Percentiles rank a stretch among this genome's conserved stretches.
phyloP scores from a whole-genome alignment of 2,888 invertebrate species.

The Leuctra nigra region DNA sequence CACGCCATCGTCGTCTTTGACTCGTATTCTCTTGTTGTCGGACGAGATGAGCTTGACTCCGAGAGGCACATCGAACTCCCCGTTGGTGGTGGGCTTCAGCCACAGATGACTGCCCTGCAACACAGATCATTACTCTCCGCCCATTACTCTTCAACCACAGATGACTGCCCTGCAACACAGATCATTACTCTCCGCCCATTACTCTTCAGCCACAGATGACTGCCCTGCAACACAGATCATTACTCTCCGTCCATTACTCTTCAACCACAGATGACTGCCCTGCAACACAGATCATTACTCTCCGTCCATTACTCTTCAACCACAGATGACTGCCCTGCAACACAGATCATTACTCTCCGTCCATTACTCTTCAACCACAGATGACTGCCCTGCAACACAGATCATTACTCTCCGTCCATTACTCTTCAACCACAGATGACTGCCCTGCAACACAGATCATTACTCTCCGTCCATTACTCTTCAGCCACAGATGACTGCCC shows the following conservation, averaged over 20 bases:
- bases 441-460: slow-evolving; percentile 52
- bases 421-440: slow-evolving; percentile 87
- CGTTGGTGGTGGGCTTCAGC: slow-evolving; percentile 64
- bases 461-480: too few relatives aligned
- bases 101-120: slow-evolving; percentile 82
- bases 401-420: too few relatives aligned
- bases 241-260: too few relatives aligned
- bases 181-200: too few relatives aligned
- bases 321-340: slow-evolving; percentile 82
- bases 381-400: slow-evolving; percentile 63
- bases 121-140: slow-evolving; percentile 12
- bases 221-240: slow-evolving; percentile 52
- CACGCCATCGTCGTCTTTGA: slow-evolving; percentile 77
- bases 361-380: slow-evolving; percentile 91
- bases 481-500: slow-evolving; percentile 89
- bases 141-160: slow-evolving; percentile 91
- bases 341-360: slow-evolving; percentile 12
- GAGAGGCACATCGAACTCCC: slow-evolving; percentile 77
- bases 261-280: slow-evolving; percentile 89
- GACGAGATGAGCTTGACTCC: slow-evolving; percentile 76
- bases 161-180: slow-evolving; percentile 63
- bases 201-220: slow-evolving; percentile 87
- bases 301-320: too few relatives aligned
- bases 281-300: slow-evolving; percentile 38
- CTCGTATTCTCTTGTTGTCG: slow-evolving; percentile 66